Conservation (phyloP, 2,797 vertebrate species). For the Amblyopsis hoosieri region DNA sequence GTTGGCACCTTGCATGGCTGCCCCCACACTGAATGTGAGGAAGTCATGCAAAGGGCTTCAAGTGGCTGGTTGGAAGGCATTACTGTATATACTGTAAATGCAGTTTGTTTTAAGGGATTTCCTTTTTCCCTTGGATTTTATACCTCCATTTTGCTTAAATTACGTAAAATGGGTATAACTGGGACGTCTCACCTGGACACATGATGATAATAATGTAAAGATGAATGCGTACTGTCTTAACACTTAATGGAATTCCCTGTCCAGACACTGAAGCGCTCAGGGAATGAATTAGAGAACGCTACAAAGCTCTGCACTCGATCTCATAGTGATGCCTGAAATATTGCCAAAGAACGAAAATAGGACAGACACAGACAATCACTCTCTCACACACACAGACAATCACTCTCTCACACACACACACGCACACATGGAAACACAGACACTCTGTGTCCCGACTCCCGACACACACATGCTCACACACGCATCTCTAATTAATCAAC, state of each 20-base stretch:
- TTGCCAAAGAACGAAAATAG: conserved; percentile 34
- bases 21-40: no score
- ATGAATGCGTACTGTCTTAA: conserved; percentile 71
- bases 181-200: conserved; percentile 49
- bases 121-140: no score
- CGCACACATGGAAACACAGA: conserved; percentile 21
- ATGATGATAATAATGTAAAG: conserved; percentile 66
- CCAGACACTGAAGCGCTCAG: conserved; percentile 74
- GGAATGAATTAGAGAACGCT: conserved; percentile 73
- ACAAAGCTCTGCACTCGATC: conserved; percentile 59
- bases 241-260: conserved; percentile 66
- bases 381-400: conserved; percentile 20
- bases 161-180: conserved; percentile 30
- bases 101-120: no score
- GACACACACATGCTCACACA: conserved; percentile 15
- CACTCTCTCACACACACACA: conserved; percentile 19
- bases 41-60: no score
- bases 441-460: background rate
- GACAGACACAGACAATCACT: conserved; percentile 16
- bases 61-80: no score
- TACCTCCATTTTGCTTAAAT: conserved; percentile 46
- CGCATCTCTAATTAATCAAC: conserved; percentile 51
- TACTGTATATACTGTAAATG: no score
- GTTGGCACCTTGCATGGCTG: no score
- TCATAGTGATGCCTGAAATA: conserved; percentile 34